phyloP scores from a whole-genome alignment of 1,140 invertebrate genomes.

The Centruroides sculpturatus region DNA sequence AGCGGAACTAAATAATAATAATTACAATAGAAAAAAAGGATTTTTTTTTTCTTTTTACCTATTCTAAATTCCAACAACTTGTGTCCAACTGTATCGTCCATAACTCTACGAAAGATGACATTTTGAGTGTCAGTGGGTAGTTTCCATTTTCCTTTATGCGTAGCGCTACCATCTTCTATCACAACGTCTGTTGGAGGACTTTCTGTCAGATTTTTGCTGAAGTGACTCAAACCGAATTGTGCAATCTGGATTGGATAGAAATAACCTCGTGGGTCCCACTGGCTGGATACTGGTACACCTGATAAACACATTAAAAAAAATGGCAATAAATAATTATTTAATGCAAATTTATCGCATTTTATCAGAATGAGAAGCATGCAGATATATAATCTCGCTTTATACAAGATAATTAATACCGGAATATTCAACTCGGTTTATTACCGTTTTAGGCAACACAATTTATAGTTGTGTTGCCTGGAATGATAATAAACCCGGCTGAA shows the following conservation, averaged over 20 bases:
- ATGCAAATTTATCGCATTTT: neutral
- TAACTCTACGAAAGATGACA: neutral
- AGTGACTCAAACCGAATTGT: constrained; percentile 93
- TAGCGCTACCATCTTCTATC: constrained; percentile 6
- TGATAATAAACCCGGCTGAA: too few relatives aligned
- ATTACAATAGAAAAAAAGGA: too few relatives aligned
- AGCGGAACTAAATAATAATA: too few relatives aligned
- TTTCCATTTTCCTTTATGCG: constrained; percentile 5
- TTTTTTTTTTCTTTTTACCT: too few relatives aligned
- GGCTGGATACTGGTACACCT: constrained; percentile 82
- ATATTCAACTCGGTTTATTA: too few relatives aligned
- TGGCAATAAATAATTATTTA: constrained; percentile 2
- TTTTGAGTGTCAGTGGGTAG: neutral
- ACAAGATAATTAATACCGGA: too few relatives aligned
- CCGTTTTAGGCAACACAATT: too few relatives aligned
- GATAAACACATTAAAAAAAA: constrained; percentile 9
- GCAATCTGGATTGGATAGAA: constrained; percentile 98
- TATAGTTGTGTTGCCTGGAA: too few relatives aligned
- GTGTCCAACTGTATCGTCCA: constrained; percentile 6
- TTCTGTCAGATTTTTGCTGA: constrained; percentile 81
- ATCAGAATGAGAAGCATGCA: too few relatives aligned
- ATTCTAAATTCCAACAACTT: constrained; percentile 10
- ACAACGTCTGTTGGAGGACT: neutral
- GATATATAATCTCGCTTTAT: too few relatives aligned
- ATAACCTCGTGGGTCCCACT: constrained; percentile 80